Conservation (phyloP, 2,113 vertebrate genomes). For the Nansenia antarctica region DNA sequence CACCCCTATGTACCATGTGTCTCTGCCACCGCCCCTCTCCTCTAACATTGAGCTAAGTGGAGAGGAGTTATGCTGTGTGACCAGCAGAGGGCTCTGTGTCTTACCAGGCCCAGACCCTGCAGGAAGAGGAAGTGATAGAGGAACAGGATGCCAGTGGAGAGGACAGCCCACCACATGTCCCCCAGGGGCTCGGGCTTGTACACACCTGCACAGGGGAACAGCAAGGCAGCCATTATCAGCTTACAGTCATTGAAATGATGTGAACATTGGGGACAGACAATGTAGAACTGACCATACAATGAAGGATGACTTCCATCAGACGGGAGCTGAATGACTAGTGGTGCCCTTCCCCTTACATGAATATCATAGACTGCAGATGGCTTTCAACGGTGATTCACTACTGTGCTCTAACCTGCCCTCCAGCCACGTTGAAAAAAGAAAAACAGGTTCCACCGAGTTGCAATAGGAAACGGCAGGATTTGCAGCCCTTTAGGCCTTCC, state of each 20-base stretch:
- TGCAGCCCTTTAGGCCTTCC: background rate
- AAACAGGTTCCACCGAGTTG: too few relatives aligned
- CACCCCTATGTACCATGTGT: too few relatives aligned
- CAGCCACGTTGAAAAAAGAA: background rate
- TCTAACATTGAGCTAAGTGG: background rate
- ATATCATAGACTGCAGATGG: background rate
- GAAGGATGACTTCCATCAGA: background rate
- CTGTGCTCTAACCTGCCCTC: background rate
- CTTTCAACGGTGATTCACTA: background rate
- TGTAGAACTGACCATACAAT: background rate
- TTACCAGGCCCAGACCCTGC: slow-evolving; percentile 94
- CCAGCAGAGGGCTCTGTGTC: slow-evolving; percentile 70
- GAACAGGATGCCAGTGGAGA: slow-evolving; percentile 94
- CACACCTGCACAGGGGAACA: slow-evolving; percentile 78
- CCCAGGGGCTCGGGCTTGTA: slow-evolving; percentile 92
- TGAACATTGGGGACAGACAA: background rate
- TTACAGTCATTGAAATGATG: too few relatives aligned
- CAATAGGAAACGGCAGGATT: background rate
- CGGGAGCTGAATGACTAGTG: background rate
- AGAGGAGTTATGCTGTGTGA: background rate
- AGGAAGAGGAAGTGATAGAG: slow-evolving; percentile 94
- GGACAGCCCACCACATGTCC: slow-evolving; percentile 95
- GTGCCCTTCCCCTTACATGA: background rate
- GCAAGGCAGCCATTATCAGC: too few relatives aligned
- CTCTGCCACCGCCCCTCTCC: background rate